phyloP scores from a whole-genome alignment of 35 echinoderm and acorn worm species.

The Chiridota heheva region DNA sequence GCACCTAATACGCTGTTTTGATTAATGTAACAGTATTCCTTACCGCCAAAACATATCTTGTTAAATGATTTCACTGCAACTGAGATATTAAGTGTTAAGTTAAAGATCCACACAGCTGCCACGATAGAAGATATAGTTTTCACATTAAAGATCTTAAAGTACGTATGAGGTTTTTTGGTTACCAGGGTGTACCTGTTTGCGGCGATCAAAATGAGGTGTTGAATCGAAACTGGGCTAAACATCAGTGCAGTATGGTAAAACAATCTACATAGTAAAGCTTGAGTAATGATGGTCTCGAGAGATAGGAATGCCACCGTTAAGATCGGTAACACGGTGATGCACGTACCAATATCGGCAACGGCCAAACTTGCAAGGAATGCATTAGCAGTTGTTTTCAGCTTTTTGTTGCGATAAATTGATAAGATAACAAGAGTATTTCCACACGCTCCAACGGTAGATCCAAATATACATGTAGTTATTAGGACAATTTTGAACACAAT shows the following conservation, averaged over 20 bases:
- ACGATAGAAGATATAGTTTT: background rate
- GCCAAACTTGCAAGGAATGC: constrained; percentile 35
- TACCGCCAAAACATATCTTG: background rate
- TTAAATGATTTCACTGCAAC: constrained; percentile 5
- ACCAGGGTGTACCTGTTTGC: constrained; percentile 23
- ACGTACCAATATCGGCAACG: constrained; percentile 12
- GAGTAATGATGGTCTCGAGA: background rate
- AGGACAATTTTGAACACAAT: too few species aligned
- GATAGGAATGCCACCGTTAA: background rate
- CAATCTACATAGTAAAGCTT: background rate
- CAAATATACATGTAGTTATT: constrained; percentile 12
- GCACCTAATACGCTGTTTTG: background rate
- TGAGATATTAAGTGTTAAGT: background rate
- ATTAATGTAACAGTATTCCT: constrained; percentile 16
- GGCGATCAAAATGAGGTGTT: constrained; percentile 35
- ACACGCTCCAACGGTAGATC: background rate
- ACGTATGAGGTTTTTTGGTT: background rate
- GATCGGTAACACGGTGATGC: constrained; percentile 18
- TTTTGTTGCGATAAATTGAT: constrained; percentile 11
- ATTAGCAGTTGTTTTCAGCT: constrained; percentile 11
- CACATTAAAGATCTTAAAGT: constrained; percentile 12
- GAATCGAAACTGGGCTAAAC: constrained; percentile 29
- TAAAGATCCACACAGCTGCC: background rate
- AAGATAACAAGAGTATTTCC: constrained; percentile 37
- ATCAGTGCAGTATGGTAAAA: constrained; percentile 21